phyloP scores from a whole-genome alignment of 1,140 invertebrate genomes.

The Venturia canescens region DNA sequence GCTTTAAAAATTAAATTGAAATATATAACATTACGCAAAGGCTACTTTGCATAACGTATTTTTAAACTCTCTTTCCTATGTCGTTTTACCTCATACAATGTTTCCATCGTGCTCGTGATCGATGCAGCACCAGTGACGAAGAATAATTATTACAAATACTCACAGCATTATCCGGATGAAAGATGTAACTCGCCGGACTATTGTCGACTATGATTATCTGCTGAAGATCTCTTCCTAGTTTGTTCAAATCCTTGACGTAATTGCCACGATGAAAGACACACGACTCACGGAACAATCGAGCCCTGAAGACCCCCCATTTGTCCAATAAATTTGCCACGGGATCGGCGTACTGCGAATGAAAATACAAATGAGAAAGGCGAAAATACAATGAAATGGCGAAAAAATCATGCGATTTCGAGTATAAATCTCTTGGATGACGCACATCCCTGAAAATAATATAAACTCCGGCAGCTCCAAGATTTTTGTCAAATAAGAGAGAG shows the following conservation, averaged over 20 bases:
- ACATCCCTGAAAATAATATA: too few species aligned
- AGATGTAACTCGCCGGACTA: slow-evolving; percentile 99
- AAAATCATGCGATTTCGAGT: too few species aligned
- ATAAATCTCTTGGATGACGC: too few species aligned
- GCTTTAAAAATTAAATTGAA: not conserved
- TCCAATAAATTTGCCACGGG: slow-evolving; percentile 99
- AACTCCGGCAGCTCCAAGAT: too few species aligned
- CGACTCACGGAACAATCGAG: slow-evolving; percentile 98
- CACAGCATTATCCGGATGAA: slow-evolving; percentile 99
- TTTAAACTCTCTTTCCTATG: too few species aligned
- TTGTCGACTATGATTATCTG: slow-evolving; percentile 99
- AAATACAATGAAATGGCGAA: too few species aligned
- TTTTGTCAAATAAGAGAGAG: too few species aligned
- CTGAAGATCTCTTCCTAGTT: slow-evolving; percentile 96
- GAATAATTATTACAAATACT: slow-evolving; percentile 74
- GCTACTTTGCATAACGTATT: slow-evolving; percentile 15
- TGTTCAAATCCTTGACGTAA: slow-evolving; percentile 99
- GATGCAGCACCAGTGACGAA: not conserved
- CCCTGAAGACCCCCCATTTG: slow-evolving; percentile 97
- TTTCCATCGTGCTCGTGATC: slow-evolving; percentile 28
- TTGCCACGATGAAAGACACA: slow-evolving; percentile 99
- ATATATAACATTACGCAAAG: slow-evolving; percentile 13
- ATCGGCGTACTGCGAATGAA: slow-evolving; percentile 92
- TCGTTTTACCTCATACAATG: slow-evolving; percentile 26
- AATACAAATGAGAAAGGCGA: too few species aligned